These are phyloP conservation scores for Intellagama lesueurii DNA, from an alignment of 2,797 vertebrate genomes.

Conservation along the genomic window DNA sequence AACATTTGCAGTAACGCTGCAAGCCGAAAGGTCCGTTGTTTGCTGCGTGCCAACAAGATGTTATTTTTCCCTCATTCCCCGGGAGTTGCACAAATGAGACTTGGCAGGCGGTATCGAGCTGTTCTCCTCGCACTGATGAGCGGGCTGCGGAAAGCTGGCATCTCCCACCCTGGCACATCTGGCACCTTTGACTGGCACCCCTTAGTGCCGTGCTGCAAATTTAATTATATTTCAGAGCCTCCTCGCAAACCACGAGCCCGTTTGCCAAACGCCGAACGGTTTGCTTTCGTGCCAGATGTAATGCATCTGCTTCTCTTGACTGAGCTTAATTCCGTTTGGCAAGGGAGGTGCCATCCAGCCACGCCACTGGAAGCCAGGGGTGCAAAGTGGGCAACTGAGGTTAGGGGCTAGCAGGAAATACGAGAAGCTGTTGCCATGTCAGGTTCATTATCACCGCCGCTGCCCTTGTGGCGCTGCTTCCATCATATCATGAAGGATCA, in stretches of 20 bases:
- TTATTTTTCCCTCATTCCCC: constrained; percentile 55
- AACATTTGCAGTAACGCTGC: constrained; percentile 36
- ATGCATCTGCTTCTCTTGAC: constrained; percentile 72
- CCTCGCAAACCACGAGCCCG: constrained; percentile 70
- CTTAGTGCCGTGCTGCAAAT: constrained; percentile 66
- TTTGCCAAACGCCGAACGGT: constrained; percentile 66
- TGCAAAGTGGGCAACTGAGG: constrained; percentile 43
- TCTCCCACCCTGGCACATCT: constrained; percentile 67
- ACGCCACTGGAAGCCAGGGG: constrained; percentile 36
- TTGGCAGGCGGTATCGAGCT: constrained; percentile 56
- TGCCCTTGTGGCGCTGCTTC: neutral
- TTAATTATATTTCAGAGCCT: constrained; percentile 73
- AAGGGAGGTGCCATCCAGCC: constrained; percentile 52
- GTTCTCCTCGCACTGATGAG: constrained; percentile 43
- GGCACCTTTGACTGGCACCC: constrained; percentile 66
- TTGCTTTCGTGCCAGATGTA: constrained; percentile 66
- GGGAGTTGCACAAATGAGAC: constrained; percentile 64
- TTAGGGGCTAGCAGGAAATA: constrained; percentile 13
- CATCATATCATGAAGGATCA: neutral
- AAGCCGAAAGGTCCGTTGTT: constrained; percentile 45
- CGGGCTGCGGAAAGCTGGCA: constrained; percentile 51
- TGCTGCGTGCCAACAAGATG: constrained; percentile 60
- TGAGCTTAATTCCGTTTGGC: constrained; percentile 67
- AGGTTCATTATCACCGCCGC: neutral
- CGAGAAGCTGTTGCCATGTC: neutral